Conservation (phyloP, 2,797 vertebrate genomes). For the Microctenopoma steveboyesi region DNA sequence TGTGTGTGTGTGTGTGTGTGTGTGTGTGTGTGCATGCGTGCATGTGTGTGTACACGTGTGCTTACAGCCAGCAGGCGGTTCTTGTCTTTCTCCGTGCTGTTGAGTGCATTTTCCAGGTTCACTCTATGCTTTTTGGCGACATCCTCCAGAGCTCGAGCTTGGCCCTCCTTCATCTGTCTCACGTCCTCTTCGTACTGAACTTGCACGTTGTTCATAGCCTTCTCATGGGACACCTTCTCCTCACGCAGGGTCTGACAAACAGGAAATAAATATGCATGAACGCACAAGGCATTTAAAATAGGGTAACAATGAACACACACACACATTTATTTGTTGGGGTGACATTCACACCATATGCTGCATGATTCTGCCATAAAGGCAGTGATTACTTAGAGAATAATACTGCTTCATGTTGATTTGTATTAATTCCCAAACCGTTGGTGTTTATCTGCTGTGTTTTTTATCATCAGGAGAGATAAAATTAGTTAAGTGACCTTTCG, state of each 20-base stretch:
- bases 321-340: constrained; percentile 3
- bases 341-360: constrained; percentile 43
- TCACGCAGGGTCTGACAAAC: constrained; percentile 88
- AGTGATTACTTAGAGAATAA: constrained; percentile 31
- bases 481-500: constrained; percentile 1
- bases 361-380: constrained; percentile 35
- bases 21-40: too few relatives aligned
- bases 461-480: constrained; percentile 6
- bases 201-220: constrained; percentile 88
- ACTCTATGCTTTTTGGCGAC: constrained; percentile 91
- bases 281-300: not conserved
- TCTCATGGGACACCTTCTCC: constrained; percentile 91
- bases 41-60: not conserved
- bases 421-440: constrained; percentile 5
- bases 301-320: constrained; percentile 1
- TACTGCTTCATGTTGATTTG: constrained; percentile 16
- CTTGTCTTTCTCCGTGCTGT: constrained; percentile 89
- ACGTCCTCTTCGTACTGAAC: constrained; percentile 91
- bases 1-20: not conserved
- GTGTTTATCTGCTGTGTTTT: constrained; percentile 1
- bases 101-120: constrained; percentile 89
- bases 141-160: constrained; percentile 92
- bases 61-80: constrained; percentile 91
- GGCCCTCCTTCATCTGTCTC: constrained; percentile 89
- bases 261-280: not conserved